Evolutionary conservation across 1,140 invertebrate genomes (phyloP), one percentile per base, ranked within the genome.

Genomic region (Anadara kagoshimensis): DNA sequence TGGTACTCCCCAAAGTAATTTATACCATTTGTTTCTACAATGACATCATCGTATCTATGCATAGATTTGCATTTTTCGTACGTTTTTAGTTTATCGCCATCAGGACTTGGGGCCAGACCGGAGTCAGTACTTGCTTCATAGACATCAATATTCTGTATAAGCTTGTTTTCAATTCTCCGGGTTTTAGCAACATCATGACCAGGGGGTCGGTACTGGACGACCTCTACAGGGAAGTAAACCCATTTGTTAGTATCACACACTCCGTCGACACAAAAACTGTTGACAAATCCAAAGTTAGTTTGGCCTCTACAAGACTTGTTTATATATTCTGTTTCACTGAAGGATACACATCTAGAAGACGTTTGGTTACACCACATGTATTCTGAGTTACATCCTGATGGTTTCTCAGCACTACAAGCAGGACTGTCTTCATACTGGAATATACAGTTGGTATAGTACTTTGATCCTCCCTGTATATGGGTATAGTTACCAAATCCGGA

Each of bases 1-100:
- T 78, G 68, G 58, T 83, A 80, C n/a, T 49, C 44, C 8, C 81
- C 83, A n/a, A 78, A 59, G 62, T 84, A 80, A 69, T 83, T 83
- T 5, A 84, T 29, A 22, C 84, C 84, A 59, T 69, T 70, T 7
- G 81, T 73, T 26, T 77, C 75, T 36, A 86, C 54, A 26, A 85
- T 70, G 20, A 71, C 75, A 5, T 82, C 82, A 12, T 70, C 56
- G 49, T 56, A 63, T 36, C 56, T 54, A 20, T 57, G 56, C 29
- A 69, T 53, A 26, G 43, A 2, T 36, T 36, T 70, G 0, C 54
- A 47, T 44, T 74, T 76, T 29, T 59, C 43, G 29, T 51, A 20
- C 29, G 76, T 76, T 29, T 29, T 51, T 45, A 62, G 51, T 44
- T 65, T 49, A 20, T 49, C 56, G 1, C 67, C 69, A 20, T 36